Conservation (phyloP, 1,140 invertebrate genomes). For the Caenorhabditis inopinata region DNA sequence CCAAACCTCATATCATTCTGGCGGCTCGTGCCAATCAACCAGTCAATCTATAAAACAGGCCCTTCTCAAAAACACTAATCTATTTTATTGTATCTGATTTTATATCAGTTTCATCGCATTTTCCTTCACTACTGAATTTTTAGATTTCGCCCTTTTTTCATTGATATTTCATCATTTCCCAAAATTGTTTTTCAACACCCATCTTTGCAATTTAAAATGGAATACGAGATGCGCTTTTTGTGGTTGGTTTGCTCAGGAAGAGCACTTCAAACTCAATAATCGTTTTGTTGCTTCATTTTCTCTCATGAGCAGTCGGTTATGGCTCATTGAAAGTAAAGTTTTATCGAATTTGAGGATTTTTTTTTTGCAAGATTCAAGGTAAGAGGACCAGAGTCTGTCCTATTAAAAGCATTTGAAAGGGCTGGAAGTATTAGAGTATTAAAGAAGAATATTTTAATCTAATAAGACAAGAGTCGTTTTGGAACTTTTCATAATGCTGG, state of each 20-base stretch:
- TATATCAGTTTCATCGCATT: neutral
- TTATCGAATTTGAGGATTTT: too few relatives aligned
- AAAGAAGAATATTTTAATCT: too few relatives aligned
- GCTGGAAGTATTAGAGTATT: too few relatives aligned
- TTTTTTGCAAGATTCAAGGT: too few relatives aligned
- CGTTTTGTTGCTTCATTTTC: constrained; percentile 17
- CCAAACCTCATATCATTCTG: too few relatives aligned
- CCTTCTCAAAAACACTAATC: constrained; percentile 12
- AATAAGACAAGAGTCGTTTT: too few relatives aligned
- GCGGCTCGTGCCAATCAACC: too few relatives aligned
- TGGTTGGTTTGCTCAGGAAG: neutral
- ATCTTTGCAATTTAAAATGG: neutral
- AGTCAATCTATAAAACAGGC: too few relatives aligned
- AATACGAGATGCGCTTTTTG: constrained; percentile 16
- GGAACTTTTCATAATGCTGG: too few relatives aligned
- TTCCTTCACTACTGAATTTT: neutral
- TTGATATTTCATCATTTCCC: neutral
- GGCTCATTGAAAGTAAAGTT: neutral
- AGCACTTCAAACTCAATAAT: constrained; percentile 26
- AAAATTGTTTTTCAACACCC: neutral
- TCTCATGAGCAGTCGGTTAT: neutral
- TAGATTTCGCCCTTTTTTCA: neutral
- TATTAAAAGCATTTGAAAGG: too few relatives aligned
- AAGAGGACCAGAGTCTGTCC: too few relatives aligned
- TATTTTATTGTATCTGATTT: neutral